A percentile compares a stretch with the other conserved stretches of the same genome.
phyloP scores from a whole-genome alignment of 2,888 invertebrate species.

The Lordiphosa andalusiaca region DNA sequence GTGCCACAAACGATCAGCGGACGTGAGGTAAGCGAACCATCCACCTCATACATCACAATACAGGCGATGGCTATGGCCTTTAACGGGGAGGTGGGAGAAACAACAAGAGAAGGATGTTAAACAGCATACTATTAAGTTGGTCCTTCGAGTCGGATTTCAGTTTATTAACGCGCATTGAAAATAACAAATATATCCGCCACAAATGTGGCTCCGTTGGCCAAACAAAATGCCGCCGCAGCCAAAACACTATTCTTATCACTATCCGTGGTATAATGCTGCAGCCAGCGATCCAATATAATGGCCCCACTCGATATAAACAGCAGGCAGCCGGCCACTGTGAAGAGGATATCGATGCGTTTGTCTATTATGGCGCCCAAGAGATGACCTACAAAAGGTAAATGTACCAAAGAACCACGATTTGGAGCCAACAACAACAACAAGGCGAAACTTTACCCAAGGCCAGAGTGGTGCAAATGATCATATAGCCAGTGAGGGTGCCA shows the following conservation, averaged over 20 bases:
- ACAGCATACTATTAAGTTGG: background rate
- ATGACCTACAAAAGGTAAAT: conserved; percentile 49
- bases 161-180: conserved; percentile 48
- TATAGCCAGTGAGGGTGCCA: conserved; percentile 71
- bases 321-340: conserved; percentile 62
- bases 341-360: conserved; percentile 69
- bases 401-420: background rate
- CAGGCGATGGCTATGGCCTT: conserved; percentile 77
- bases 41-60: conserved; percentile 72
- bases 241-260: conserved; percentile 57
- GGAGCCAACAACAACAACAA: background rate
- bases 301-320: conserved; percentile 67
- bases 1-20: conserved; percentile 76
- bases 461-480: conserved; percentile 67
- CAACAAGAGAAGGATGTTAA: background rate
- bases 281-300: conserved; percentile 70
- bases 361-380: conserved; percentile 62
- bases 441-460: conserved; percentile 62
- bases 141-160: background rate
- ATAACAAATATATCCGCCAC: conserved; percentile 66
- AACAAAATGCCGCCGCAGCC: conserved; percentile 60
- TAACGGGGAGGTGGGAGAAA: background rate
- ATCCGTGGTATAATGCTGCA: conserved; percentile 28
- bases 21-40: conserved; percentile 48
- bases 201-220: conserved; percentile 66